A percentile compares a stretch with the other conserved stretches of the same genome.
phyloP scores from a whole-genome alignment of 2,113 vertebrate genomes.

The Microtus oregoni region DNA sequence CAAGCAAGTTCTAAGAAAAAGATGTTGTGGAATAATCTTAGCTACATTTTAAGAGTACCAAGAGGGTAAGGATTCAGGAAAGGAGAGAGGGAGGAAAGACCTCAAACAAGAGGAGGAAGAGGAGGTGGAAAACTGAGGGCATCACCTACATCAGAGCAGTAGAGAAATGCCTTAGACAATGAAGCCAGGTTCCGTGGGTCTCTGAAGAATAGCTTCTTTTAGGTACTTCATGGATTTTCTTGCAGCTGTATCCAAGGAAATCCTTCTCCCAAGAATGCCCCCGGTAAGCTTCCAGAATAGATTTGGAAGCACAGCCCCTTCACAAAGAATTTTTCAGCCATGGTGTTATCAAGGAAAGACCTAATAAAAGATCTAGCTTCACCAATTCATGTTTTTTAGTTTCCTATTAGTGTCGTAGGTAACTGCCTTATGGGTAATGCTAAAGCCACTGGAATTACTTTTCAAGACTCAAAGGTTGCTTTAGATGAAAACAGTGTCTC shows the following conservation, averaged over 20 bases:
- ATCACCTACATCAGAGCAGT: no score
- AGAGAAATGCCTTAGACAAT: not conserved
- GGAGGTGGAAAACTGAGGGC: not conserved
- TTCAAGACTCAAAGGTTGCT: not conserved
- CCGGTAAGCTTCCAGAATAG: not conserved
- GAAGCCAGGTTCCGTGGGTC: fast-evolving
- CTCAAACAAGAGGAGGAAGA: not conserved
- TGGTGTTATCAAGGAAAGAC: not conserved
- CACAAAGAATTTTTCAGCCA: not conserved
- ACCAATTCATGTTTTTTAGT: not conserved
- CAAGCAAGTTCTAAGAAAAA: not conserved
- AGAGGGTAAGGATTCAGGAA: not conserved
- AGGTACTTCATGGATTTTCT: not conserved
- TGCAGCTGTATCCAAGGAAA: not conserved
- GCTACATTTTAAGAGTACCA: fast-evolving
- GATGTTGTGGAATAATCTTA: not conserved
- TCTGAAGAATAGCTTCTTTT: not conserved
- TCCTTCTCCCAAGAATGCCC: not conserved
- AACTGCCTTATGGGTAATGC: not conserved
- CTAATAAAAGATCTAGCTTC: not conserved
- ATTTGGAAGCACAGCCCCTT: not conserved
- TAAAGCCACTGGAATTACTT: not conserved
- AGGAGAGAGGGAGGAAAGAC: not conserved
- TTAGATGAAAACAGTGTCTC: not conserved
- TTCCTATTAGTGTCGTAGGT: not conserved